phyloP scores from a whole-genome alignment of 2,113 vertebrate genomes.

The Aramus guarauna region DNA sequence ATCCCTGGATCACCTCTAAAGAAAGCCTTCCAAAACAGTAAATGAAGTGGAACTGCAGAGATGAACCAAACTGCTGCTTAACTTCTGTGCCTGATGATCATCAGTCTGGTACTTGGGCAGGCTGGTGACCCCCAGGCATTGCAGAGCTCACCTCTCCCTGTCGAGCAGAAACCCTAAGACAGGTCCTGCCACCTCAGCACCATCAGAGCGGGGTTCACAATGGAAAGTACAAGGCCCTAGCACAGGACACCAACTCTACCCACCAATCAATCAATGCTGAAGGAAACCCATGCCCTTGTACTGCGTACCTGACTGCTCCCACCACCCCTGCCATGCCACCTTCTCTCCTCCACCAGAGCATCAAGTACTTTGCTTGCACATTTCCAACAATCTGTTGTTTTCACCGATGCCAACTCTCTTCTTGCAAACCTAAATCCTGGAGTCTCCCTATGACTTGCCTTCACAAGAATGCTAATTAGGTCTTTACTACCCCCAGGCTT shows the following conservation, averaged over 20 bases:
- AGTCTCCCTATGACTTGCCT: constrained; percentile 23
- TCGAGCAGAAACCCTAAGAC: background rate
- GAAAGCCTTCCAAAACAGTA: background rate
- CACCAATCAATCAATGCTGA: accelerated
- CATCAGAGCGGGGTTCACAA: background rate
- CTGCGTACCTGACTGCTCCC: background rate
- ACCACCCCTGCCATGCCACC: background rate
- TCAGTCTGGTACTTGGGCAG: accelerated
- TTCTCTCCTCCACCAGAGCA: constrained; percentile 4
- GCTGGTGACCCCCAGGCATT: background rate
- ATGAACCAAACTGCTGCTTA: background rate
- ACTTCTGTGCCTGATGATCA: background rate
- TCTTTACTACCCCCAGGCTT: constrained; percentile 51
- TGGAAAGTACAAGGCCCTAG: background rate
- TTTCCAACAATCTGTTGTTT: constrained; percentile 41
- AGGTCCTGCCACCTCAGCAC: background rate
- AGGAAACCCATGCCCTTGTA: background rate
- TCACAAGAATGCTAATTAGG: constrained; percentile 52
- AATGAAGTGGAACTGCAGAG: background rate
- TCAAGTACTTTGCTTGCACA: background rate
- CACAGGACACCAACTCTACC: background rate
- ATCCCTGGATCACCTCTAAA: constrained; percentile 2
- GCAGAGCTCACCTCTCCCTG: background rate
- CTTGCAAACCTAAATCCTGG: background rate
- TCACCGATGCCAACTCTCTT: background rate